phyloP scores from a whole-genome alignment of 1,140 invertebrate species.

The Notospermus geniculatus region DNA sequence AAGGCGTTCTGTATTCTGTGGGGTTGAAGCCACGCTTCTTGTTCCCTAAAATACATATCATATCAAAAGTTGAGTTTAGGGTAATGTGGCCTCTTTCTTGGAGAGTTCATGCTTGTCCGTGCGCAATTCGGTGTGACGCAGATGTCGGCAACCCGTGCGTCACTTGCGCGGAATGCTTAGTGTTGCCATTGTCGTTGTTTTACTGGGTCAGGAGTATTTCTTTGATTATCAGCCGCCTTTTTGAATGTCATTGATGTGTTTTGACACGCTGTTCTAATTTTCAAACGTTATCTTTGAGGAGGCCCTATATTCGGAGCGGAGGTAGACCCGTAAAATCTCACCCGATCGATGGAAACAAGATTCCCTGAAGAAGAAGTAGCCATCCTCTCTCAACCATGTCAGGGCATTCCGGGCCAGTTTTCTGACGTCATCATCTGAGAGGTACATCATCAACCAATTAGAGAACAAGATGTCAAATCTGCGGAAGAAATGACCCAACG shows the following conservation, averaged over 20 bases:
- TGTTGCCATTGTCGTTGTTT: no score
- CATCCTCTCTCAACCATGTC: slow-evolving; percentile 59
- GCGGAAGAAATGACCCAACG: no score
- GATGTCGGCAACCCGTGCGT: no score
- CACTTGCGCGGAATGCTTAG: no score
- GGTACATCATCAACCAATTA: slow-evolving; percentile 67
- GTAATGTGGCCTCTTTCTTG: no score
- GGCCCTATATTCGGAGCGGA: background rate
- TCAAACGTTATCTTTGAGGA: background rate
- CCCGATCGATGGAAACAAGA: slow-evolving; percentile 61
- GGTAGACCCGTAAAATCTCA: slow-evolving; percentile 30
- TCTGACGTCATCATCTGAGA: slow-evolving; percentile 59
- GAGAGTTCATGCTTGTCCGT: no score
- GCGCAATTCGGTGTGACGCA: no score
- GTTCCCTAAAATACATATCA: slow-evolving; percentile 36
- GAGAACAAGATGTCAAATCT: slow-evolving; percentile 62
- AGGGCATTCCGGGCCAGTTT: slow-evolving; percentile 57
- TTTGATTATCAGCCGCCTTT: background rate
- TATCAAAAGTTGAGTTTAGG: no score
- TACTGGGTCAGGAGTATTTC: background rate
- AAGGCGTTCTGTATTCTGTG: slow-evolving; percentile 60
- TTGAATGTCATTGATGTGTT: background rate
- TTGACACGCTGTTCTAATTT: background rate
- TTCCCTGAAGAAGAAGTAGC: slow-evolving; percentile 59
- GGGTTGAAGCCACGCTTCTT: slow-evolving; percentile 56